Base-by-base conservation (phyloP, 2,888 invertebrate species). In the Nebria salina region DNA sequence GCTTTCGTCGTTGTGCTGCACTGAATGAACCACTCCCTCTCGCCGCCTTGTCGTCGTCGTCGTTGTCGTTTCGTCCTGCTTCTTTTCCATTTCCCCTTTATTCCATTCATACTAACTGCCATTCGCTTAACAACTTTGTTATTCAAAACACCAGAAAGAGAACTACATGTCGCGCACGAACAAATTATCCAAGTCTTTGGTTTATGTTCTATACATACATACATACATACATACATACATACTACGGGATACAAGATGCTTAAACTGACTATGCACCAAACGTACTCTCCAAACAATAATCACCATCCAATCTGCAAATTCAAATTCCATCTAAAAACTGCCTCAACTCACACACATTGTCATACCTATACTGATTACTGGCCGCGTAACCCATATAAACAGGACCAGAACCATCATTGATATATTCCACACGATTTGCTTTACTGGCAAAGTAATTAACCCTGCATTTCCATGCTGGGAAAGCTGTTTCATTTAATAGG, bases 401-500 rank as follows among this genome's bases (percentile, higher is more conserved):
- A 25, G 20, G 26, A 15, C 7, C 13, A 41, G 20, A n/a, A 11
- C n/a, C 42, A 72, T 72, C 34, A 9, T 41, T 34, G 4, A 26
- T 25, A 26, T 72, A 41, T 41, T 41, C 20, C 11, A 41, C 34
- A n/a, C 26, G 20, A 26, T 72, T 34, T 7, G 8, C 26, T 34
- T 34, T 9, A 8, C 13, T 72, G 66, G 25, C 3, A 8, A 25
- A 66, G 8, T 25, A 66, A 72, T 41, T 26, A 8, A 26, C 42
- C 72, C 9, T 2, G 26, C 72, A 72, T 11, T 41, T 72, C 34
- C 34, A 7, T 0, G 92, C 90, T 1, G 91, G 90, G 83, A 93
- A 93, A 0, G 90, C 89, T 75, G 89, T 87, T 0, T 90, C 90
- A 83, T 87, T 90, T 84, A 84, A 86, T 68, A 91, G 90, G 13